These are phyloP conservation scores for Pan troglodytes DNA, from an alignment of 2,113 vertebrate species.

Conservation along the genomic window NHGRI_mPanTro3-v2.1_pri NC_072407.2:11476001-11476500, in stretches of 20 bases:
- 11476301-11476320: background rate
- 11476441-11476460: conserved; percentile 4
- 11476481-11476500: background rate
- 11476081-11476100: background rate
- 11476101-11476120: conserved; percentile 23
- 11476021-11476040: conserved; percentile 61
- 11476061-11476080: conserved; percentile 40
- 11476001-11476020: background rate
- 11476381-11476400: conserved; percentile 40
- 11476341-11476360: conserved; percentile 5
- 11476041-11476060: conserved; percentile 44
- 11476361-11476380: conserved; percentile 51
- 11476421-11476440: conserved; percentile 24
- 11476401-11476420: conserved; percentile 40
- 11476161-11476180: background rate
- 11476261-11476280: background rate
- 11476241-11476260: background rate
- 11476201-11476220: background rate
- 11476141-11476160: background rate
- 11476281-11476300: background rate
- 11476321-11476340: background rate
- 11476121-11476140: background rate
- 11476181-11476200: background rate
- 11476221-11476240: background rate
- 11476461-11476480: background rate